Evolutionary conservation across 2,113 vertebrate species (phyloP).

Genomic region (Phrynosoma blainvillii): DNA sequence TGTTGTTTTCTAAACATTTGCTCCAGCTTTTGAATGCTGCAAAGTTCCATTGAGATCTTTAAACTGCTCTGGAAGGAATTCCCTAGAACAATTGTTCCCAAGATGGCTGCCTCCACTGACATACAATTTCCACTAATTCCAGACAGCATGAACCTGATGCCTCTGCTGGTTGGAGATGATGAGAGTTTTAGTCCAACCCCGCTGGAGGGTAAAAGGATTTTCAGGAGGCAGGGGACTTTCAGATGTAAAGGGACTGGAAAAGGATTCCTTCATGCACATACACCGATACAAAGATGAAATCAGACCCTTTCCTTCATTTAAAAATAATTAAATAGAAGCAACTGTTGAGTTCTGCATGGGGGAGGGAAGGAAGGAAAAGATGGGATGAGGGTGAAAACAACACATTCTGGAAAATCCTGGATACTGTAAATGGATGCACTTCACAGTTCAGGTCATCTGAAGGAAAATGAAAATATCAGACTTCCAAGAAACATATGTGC

Average conservation of each 20-base stretch:
- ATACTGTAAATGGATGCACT: conserved; percentile 62
- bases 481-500: conserved; percentile 63
- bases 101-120: background rate
- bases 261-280: conserved; percentile 11
- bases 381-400: conserved; percentile 57
- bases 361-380: conserved; percentile 20
- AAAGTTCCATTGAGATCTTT: conserved; percentile 48
- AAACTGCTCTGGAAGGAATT: conserved; percentile 66
- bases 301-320: conserved; percentile 22
- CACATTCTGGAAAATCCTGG: conserved; percentile 55
- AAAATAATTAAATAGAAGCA: conserved; percentile 22
- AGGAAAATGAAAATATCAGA: conserved; percentile 67
- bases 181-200: background rate
- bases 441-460: conserved; percentile 68
- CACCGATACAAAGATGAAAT: conserved; percentile 47
- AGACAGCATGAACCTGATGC: background rate
- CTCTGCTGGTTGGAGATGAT: background rate
- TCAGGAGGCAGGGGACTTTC: conserved; percentile 28
- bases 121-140: too few species aligned
- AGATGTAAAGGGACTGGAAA: conserved; percentile 60
- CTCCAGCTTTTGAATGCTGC: conserved; percentile 49
- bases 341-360: conserved; percentile 55
- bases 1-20: conserved; percentile 71
- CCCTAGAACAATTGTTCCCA: conserved; percentile 19
- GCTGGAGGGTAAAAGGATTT: too few species aligned